Evolutionary conservation across 2,113 vertebrate species (phyloP).

Genomic region (Danionella cerebrum): DNA sequence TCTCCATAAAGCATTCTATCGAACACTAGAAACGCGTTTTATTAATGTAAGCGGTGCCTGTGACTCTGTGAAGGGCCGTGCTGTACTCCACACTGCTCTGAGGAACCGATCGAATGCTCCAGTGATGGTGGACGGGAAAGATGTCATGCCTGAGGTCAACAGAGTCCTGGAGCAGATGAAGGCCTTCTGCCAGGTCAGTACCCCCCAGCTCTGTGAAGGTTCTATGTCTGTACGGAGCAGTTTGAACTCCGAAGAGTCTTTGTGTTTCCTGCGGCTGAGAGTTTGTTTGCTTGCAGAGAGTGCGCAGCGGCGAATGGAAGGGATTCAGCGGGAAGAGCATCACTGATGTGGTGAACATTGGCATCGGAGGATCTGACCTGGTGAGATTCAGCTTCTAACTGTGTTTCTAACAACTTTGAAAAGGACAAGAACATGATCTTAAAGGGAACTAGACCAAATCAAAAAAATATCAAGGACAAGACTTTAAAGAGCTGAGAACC

Average conservation of each 20-base stretch:
- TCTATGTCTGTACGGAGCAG: neutral
- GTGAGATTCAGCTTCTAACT: too few species aligned
- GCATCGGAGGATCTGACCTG: constrained; percentile 94
- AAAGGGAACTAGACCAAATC: too few species aligned
- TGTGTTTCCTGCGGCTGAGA: too few species aligned
- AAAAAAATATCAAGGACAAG: too few species aligned
- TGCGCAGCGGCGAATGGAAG: constrained; percentile 90
- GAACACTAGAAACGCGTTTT: neutral
- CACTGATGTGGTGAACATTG: constrained; percentile 87
- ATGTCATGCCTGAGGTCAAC: constrained; percentile 92
- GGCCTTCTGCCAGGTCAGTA: constrained; percentile 81
- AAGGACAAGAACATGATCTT: too few species aligned
- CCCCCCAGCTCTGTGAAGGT: too few species aligned
- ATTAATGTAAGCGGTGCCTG: neutral
- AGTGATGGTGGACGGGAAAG: constrained; percentile 79
- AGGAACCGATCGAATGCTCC: constrained; percentile 85
- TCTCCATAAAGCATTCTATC: too few species aligned
- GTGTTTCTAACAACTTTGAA: too few species aligned
- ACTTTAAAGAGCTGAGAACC: too few species aligned
- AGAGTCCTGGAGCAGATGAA: constrained; percentile 93
- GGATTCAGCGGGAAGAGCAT: constrained; percentile 89
- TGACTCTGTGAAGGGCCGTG: constrained; percentile 68
- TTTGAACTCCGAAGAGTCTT: too few species aligned
- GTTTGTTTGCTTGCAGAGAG: constrained; percentile 62
- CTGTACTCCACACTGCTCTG: constrained; percentile 89